phyloP scores from a whole-genome alignment of 2,888 invertebrate species.

The Nomada ferruginata region DNA sequence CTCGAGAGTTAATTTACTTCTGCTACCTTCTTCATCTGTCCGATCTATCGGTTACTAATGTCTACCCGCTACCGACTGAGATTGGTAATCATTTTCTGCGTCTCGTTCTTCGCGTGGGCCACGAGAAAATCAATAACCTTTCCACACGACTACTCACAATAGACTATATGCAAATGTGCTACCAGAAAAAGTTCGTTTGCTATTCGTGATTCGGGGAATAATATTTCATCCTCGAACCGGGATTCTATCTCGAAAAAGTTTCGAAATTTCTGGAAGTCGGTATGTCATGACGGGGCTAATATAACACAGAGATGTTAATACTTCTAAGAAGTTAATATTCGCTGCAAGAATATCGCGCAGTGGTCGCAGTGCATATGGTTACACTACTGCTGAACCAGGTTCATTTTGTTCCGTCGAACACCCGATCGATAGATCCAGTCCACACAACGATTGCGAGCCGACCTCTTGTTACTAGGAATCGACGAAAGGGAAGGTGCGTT shows the following conservation, averaged over 20 bases:
- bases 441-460: not conserved
- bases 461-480: not conserved
- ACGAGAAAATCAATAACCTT: conserved; percentile 53
- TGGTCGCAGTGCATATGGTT: too few relatives aligned
- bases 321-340: too few relatives aligned
- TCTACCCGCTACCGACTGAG: conserved; percentile 62
- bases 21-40: conserved; percentile 57
- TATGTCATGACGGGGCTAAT: not conserved
- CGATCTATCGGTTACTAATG: conserved; percentile 75
- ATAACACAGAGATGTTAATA: too few relatives aligned
- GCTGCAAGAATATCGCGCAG: too few relatives aligned
- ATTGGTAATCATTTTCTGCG: conserved; percentile 73
- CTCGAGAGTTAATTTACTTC: conserved; percentile 73
- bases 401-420: too few relatives aligned
- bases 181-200: not conserved
- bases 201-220: too few relatives aligned
- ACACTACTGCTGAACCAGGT: too few relatives aligned
- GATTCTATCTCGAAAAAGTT: not conserved
- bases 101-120: conserved; percentile 55
- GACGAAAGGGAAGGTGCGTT: conserved; percentile 37
- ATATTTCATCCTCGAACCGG: too few relatives aligned
- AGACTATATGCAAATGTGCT: conserved; percentile 11
- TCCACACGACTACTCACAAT: conserved; percentile 18
- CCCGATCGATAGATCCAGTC: too few relatives aligned
- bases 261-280: not conserved